Conservation (phyloP, 30 jellyfish, hydroid and myxozoan genomes). For the Aurelia aurita region DNA sequence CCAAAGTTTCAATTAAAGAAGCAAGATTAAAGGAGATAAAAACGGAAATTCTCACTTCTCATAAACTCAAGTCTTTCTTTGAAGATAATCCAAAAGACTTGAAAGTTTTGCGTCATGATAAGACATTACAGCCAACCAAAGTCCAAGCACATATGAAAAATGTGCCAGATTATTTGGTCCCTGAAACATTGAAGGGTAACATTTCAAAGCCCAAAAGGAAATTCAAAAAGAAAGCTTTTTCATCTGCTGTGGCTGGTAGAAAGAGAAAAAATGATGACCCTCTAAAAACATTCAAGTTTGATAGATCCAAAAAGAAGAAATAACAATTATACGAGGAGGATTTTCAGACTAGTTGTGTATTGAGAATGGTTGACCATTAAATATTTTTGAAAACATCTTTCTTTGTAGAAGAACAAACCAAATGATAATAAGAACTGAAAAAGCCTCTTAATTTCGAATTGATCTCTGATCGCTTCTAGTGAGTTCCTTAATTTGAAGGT, state of each 20-base stretch:
- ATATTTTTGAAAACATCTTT: too few species aligned
- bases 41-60: conserved; percentile 84
- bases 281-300: conserved; percentile 77
- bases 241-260: conserved; percentile 22
- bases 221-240: conserved; percentile 26
- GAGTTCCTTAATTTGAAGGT: too few species aligned
- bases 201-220: conserved; percentile 64
- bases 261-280: conserved; percentile 80
- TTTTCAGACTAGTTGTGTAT: too few species aligned
- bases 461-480: too few species aligned
- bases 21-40: conserved; percentile 96
- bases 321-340: background rate
- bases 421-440: too few species aligned
- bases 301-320: conserved; percentile 32
- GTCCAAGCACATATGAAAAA: conserved; percentile 92
- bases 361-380: too few species aligned
- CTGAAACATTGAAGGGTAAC: conserved; percentile 77
- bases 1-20: conserved; percentile 84
- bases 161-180: conserved; percentile 96
- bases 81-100: conserved; percentile 96
- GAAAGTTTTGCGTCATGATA: conserved; percentile 92
- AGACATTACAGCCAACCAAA: conserved; percentile 75
- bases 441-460: too few species aligned
- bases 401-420: too few species aligned
- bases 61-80: conserved; percentile 82